Conservation (phyloP, 2,113 vertebrate species). For the Tragelaphus buxtoni region DNA sequence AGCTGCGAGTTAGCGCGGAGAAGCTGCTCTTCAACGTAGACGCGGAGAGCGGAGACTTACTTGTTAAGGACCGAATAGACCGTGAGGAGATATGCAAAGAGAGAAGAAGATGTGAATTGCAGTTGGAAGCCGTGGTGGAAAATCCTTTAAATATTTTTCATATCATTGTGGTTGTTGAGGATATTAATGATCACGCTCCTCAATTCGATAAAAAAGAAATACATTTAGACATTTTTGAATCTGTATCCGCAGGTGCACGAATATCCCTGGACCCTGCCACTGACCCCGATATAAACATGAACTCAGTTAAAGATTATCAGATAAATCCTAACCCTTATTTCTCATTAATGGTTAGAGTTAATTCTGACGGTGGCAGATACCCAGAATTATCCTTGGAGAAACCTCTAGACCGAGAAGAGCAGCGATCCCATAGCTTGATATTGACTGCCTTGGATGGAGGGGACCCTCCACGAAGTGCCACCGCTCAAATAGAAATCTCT, state of each 20-base stretch:
- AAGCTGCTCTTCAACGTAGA: slow-evolving; percentile 63
- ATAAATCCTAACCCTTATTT: slow-evolving; percentile 53
- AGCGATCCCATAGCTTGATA: slow-evolving; percentile 52
- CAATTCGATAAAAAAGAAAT: slow-evolving; percentile 56
- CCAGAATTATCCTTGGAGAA: slow-evolving; percentile 71
- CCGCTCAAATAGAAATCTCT: slow-evolving; percentile 47
- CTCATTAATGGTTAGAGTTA: slow-evolving; percentile 51
- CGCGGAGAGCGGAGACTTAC: slow-evolving; percentile 64
- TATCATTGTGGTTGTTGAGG: slow-evolving; percentile 73
- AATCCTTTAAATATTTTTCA: slow-evolving; percentile 79
- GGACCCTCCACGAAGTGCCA: slow-evolving; percentile 57
- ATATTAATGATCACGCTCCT: slow-evolving; percentile 74
- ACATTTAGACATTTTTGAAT: slow-evolving; percentile 54
- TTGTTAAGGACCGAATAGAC: slow-evolving; percentile 69
- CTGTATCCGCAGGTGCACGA: background rate
- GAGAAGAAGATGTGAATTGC: slow-evolving; percentile 57
- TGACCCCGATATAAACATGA: slow-evolving; percentile 45
- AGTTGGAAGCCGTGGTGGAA: slow-evolving; percentile 72
- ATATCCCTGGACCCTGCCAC: slow-evolving; percentile 60
- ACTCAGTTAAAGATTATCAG: slow-evolving; percentile 61
- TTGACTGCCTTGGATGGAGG: slow-evolving; percentile 76
- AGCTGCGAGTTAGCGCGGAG: slow-evolving; percentile 79
- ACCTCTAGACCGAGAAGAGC: slow-evolving; percentile 76
- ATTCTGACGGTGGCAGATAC: slow-evolving; percentile 57
- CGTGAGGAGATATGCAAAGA: slow-evolving; percentile 70